A percentile compares a stretch with the other conserved stretches of the same genome.
phyloP scores from a whole-genome alignment of 2,888 invertebrate species.

The Ophioninae sp. region DNA sequence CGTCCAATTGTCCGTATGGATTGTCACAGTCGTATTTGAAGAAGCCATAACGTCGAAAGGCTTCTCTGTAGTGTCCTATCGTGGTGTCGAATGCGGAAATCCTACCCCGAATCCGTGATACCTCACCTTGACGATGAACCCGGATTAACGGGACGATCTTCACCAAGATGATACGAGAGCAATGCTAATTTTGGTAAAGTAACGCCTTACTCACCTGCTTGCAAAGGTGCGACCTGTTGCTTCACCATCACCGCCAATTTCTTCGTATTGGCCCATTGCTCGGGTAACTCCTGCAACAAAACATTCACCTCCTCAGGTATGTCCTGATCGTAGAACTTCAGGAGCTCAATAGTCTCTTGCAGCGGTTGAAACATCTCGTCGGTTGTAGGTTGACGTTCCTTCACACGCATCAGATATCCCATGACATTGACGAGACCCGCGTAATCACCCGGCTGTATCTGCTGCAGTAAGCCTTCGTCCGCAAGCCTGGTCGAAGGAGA shows the following conservation, averaged over 20 bases:
- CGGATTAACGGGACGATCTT: background rate
- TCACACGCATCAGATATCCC: conserved; percentile 95
- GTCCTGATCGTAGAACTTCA: conserved; percentile 97
- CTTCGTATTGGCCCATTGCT: conserved; percentile 97
- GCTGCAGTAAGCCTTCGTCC: conserved; percentile 90
- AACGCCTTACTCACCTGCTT: conserved; percentile 84
- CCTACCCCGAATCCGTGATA: conserved; percentile 93
- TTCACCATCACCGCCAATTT: conserved; percentile 95
- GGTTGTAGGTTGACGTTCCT: conserved; percentile 92
- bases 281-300: conserved; percentile 94
- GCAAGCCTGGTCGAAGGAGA: conserved; percentile 81
- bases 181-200: background rate
- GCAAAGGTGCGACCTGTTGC: conserved; percentile 96
- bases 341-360: conserved; percentile 94
- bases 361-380: conserved; percentile 98
- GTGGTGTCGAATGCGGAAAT: conserved; percentile 92
- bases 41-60: conserved; percentile 90
- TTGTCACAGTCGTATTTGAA: conserved; percentile 88
- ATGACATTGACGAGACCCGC: conserved; percentile 94
- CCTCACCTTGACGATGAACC: conserved; percentile 85
- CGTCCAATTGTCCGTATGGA: conserved; percentile 89
- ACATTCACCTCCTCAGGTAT: conserved; percentile 98
- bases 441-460: conserved; percentile 91
- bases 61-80: conserved; percentile 92
- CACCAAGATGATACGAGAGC: background rate